These are phyloP conservation scores for Myotis davidii DNA, from an alignment of 2,113 vertebrate species.

Conservation along the genomic window DNA sequence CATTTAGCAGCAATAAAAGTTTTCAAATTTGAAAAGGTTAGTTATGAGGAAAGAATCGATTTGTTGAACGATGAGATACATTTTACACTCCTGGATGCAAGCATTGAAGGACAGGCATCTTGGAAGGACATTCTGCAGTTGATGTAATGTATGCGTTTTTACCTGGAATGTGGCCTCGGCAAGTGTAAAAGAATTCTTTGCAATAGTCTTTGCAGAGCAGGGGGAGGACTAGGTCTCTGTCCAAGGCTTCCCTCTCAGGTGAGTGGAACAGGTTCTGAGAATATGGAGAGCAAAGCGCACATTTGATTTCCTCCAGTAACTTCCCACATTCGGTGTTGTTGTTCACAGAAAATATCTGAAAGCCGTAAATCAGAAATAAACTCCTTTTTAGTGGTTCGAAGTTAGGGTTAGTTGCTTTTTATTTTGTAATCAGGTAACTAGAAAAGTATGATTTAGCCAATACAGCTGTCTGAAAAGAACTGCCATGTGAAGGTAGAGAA, in stretches of 20 bases:
- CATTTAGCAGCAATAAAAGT: not conserved
- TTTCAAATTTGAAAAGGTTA: not conserved
- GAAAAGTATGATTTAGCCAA: slow-evolving; percentile 20
- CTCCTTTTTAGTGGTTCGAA: not conserved
- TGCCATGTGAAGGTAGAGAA: not conserved
- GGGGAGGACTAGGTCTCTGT: slow-evolving; percentile 92
- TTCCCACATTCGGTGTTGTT: slow-evolving; percentile 98
- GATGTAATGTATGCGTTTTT: slow-evolving; percentile 74
- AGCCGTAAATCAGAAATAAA: slow-evolving; percentile 86
- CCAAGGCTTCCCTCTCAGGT: slow-evolving; percentile 90
- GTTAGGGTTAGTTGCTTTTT: not conserved
- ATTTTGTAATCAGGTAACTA: slow-evolving; percentile 35
- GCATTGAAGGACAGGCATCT: slow-evolving; percentile 77
- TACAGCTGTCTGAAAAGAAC: not conserved
- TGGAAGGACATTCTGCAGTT: slow-evolving; percentile 18
- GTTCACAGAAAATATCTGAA: slow-evolving; percentile 95
- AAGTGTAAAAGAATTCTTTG: slow-evolving; percentile 98
- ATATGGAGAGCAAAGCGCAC: slow-evolving; percentile 96
- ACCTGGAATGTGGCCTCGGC: slow-evolving; percentile 98
- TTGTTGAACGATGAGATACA: not conserved
- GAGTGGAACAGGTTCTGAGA: slow-evolving; percentile 96
- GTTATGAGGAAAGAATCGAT: not conserved
- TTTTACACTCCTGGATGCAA: slow-evolving; percentile 24
- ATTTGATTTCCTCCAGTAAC: slow-evolving; percentile 97
- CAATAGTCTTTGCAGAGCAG: slow-evolving; percentile 98